Evolutionary conservation across 2,888 invertebrate species (phyloP).

Genomic region (Matsumyia berberina): DNA sequence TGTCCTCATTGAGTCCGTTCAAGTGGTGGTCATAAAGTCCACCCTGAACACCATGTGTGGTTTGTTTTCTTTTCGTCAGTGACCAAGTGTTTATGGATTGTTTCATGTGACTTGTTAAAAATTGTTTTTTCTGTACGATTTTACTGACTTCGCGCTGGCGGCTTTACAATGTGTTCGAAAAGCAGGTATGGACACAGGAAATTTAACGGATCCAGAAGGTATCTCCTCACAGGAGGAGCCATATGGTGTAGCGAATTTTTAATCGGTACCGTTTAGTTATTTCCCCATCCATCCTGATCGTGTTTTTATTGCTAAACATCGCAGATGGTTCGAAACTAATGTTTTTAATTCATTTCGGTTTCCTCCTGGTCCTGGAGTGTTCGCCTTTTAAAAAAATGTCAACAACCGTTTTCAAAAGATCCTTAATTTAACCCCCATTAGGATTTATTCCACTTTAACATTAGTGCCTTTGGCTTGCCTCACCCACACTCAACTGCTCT

Average conservation of each 20-base stretch:
- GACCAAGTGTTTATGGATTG: constrained; percentile 23
- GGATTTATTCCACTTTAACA: constrained; percentile 52
- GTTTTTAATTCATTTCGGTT: constrained; percentile 16
- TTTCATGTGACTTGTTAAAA: constrained; percentile 21
- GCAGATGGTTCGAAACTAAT: constrained; percentile 66
- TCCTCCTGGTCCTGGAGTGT: constrained; percentile 23
- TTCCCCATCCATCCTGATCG: constrained; percentile 34
- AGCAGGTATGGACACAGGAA: neutral
- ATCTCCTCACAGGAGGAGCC: constrained; percentile 3
- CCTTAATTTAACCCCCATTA: constrained; percentile 64
- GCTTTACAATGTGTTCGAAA: constrained; percentile 33
- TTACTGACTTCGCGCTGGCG: constrained; percentile 51
- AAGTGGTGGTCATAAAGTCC: constrained; percentile 36
- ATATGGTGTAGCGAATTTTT: constrained; percentile 73
- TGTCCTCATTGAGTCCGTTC: constrained; percentile 23
- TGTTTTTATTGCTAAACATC: constrained; percentile 41
- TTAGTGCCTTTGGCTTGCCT: constrained; percentile 22
- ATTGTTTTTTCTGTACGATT: constrained; percentile 56
- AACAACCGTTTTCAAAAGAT: constrained; percentile 51
- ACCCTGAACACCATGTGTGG: constrained; percentile 41
- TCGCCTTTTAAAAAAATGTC: constrained; percentile 46
- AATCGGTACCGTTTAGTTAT: constrained; percentile 67
- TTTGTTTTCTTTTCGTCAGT: constrained; percentile 25
- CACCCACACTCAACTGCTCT: constrained; percentile 73
- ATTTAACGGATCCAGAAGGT: constrained; percentile 30